Evolutionary conservation across 2,888 invertebrate genomes (phyloP).

Genomic region (Fissipunctia ypsillon): DNA sequence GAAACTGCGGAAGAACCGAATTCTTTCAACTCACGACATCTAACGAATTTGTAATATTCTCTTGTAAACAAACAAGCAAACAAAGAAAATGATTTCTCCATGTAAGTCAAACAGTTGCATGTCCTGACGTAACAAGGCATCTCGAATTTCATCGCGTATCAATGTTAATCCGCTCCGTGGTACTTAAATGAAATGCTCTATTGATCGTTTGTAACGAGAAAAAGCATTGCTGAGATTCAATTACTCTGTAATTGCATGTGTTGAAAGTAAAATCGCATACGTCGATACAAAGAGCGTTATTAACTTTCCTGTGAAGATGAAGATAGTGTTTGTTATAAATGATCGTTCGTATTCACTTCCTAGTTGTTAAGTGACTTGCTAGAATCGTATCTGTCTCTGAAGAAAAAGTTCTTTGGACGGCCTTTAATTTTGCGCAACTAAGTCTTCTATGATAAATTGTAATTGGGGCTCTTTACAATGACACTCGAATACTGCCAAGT

Average conservation of each 20-base stretch:
- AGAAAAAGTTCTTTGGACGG: conserved; percentile 30
- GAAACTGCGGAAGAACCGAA: conserved; percentile 49
- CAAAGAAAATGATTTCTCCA: conserved; percentile 41
- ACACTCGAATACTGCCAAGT: conserved; percentile 25
- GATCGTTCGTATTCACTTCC: conserved; percentile 52
- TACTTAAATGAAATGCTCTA: conserved; percentile 69
- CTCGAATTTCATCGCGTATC: conserved; percentile 68
- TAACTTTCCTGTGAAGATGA: conserved; percentile 56
- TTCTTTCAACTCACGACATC: conserved; percentile 56
- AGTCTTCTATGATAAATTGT: conserved; percentile 21
- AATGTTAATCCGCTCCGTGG: conserved; percentile 62
- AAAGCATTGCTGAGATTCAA: conserved; percentile 65
- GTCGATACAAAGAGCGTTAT: conserved; percentile 53
- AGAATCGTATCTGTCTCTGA: conserved; percentile 20
- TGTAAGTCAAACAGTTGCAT: conserved; percentile 47
- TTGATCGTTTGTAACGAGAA: conserved; percentile 67
- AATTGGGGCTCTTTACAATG: conserved; percentile 11
- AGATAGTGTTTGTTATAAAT: conserved; percentile 45
- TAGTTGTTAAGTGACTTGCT: conserved; percentile 37
- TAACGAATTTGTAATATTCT: conserved; percentile 37
- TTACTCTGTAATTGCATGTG: conserved; percentile 65
- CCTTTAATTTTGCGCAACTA: conserved; percentile 38
- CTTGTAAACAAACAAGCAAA: conserved; percentile 45
- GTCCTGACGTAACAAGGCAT: conserved; percentile 55
- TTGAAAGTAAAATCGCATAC: conserved; percentile 70